Evolutionary conservation across 2,797 vertebrate genomes (phyloP).

Genomic region (Artibeus lituratus): DNA sequence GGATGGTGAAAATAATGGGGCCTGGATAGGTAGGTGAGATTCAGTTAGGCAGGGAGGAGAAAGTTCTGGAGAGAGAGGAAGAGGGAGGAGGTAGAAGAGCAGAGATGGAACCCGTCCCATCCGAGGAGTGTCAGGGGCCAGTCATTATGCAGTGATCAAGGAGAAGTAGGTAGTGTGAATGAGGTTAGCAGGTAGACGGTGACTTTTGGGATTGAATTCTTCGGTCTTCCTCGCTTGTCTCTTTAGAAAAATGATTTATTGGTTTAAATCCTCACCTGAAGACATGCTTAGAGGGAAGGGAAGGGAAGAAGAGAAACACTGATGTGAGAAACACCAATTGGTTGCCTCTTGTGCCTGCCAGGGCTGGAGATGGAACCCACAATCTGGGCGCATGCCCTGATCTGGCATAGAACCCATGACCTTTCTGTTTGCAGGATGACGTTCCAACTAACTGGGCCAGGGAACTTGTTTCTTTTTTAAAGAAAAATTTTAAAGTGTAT

Average conservation of each 20-base stretch:
- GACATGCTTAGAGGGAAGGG: neutral
- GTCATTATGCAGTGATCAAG: neutral
- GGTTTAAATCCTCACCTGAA: neutral
- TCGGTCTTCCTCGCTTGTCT: neutral
- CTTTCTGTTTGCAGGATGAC: neutral
- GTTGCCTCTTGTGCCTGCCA: neutral
- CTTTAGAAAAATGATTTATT: neutral
- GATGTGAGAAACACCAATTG: neutral
- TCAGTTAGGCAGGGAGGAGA: neutral
- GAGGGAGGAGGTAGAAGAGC: neutral
- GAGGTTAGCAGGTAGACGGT: neutral
- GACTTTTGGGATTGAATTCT: neutral
- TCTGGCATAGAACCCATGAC: neutral
- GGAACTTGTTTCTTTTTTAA: neutral
- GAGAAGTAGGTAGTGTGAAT: neutral
- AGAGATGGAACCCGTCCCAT: neutral
- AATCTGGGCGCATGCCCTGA: neutral
- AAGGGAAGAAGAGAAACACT: neutral
- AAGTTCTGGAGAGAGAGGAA: neutral
- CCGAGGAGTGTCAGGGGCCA: neutral
- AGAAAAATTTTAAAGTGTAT: neutral
- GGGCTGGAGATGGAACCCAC: too few relatives aligned
- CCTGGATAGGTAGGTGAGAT: neutral
- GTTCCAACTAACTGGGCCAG: neutral
- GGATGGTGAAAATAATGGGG: neutral